These are phyloP conservation scores for Nomada goodeniana DNA, from an alignment of 2,888 invertebrate genomes.

Conservation along the genomic window DNA sequence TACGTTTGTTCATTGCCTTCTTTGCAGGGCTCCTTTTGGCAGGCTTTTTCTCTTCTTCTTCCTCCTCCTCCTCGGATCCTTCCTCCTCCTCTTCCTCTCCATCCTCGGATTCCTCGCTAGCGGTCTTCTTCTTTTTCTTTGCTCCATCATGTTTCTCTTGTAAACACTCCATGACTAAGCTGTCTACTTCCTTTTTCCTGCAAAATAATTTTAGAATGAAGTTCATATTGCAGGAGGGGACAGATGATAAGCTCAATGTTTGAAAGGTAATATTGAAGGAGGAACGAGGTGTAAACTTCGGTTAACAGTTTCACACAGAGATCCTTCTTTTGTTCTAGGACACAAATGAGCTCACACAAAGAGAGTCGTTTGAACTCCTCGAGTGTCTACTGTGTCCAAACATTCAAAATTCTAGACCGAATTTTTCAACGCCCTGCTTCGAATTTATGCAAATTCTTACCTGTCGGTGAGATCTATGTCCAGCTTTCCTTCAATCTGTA, in stretches of 20 bases:
- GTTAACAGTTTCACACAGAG: slow-evolving; percentile 79
- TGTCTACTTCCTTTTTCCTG: slow-evolving; percentile 95
- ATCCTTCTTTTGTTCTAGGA: slow-evolving; percentile 81
- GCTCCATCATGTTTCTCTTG: slow-evolving; percentile 84
- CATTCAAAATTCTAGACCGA: background rate
- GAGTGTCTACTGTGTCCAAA: slow-evolving; percentile 55
- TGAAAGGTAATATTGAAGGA: slow-evolving; percentile 76
- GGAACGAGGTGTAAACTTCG: slow-evolving; percentile 81
- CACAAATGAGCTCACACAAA: slow-evolving; percentile 50
- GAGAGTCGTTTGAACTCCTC: slow-evolving; percentile 55
- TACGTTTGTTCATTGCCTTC: slow-evolving; percentile 85
- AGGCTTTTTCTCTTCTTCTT: slow-evolving; percentile 86
- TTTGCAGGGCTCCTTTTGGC: slow-evolving; percentile 86
- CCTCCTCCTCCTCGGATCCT: slow-evolving; percentile 84
- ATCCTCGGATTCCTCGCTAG: slow-evolving; percentile 84
- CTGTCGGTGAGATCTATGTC: slow-evolving; percentile 90
- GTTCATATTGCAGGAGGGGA: background rate
- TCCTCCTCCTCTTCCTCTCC: slow-evolving; percentile 85
- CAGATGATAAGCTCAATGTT: background rate
- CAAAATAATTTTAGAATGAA: background rate
- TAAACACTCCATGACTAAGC: slow-evolving; percentile 92
- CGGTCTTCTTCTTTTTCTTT: slow-evolving; percentile 84
- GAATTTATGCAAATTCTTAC: slow-evolving; percentile 77
- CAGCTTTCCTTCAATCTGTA: slow-evolving; percentile 92
- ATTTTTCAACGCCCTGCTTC: background rate